phyloP scores from a whole-genome alignment of 2,113 vertebrate genomes.

The cat (Felis catus) region DNA sequence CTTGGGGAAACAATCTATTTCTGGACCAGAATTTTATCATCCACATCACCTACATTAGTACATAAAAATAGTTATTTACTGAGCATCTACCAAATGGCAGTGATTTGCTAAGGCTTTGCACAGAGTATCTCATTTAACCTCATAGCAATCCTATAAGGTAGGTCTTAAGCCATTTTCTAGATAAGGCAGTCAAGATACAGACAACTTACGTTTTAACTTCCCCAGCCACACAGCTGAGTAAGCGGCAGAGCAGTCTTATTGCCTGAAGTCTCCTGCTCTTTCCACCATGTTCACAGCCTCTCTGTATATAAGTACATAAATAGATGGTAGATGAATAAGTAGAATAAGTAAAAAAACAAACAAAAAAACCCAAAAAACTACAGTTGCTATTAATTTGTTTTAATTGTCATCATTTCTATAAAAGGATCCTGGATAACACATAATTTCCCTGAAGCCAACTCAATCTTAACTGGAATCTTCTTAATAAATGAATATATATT shows the following conservation, averaged over 20 bases:
- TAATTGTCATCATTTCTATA: constrained; percentile 31
- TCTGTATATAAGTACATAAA: neutral
- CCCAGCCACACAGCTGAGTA: neutral
- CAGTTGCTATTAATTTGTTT: neutral
- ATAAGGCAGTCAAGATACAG: neutral
- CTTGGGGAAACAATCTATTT: neutral
- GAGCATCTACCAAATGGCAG: neutral
- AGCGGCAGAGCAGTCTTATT: neutral
- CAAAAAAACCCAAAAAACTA: neutral
- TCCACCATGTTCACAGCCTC: neutral
- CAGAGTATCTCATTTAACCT: constrained; percentile 26
- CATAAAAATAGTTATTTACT: neutral
- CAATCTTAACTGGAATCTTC: constrained; percentile 15
- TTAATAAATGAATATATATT: constrained; percentile 49
- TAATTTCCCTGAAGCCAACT: constrained; percentile 3
- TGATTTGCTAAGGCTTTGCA: neutral
- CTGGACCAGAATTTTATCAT: neutral
- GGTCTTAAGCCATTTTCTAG: neutral
- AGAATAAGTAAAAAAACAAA: neutral
- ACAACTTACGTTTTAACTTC: neutral
- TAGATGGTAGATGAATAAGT: neutral
- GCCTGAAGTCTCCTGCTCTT: neutral
- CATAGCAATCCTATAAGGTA: neutral
- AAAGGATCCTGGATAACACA: constrained; percentile 6
- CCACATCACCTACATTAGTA: neutral